Base-by-base conservation (phyloP, 2,797 vertebrate species). In the Acrossocheilus fasciatus region DNA sequence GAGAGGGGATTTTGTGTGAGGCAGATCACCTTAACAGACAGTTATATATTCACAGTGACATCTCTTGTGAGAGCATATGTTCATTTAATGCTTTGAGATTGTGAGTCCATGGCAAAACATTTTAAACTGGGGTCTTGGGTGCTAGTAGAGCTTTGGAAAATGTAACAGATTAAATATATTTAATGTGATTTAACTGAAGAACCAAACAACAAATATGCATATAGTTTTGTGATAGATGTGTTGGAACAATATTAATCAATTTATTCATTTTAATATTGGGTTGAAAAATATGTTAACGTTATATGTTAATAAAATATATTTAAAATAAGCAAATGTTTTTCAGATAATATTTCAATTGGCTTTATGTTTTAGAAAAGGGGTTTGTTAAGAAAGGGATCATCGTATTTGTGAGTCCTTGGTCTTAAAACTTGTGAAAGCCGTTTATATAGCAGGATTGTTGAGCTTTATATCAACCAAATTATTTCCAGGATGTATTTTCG, bases 1-100 rank as follows among this genome's bases (percentile, higher is more conserved):
- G 78, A 15, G 59, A 45, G n/a, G 43, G 4, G 39, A 23, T n/a
- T 45, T 68, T 50, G 8, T 50, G 23, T 15, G 43, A 3, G 30
- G 59, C 41, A 64, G 69, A 83, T 57, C 39, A 36, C 62, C 14
- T 84, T 50, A 84, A 68, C 23, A 47, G 15, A 74, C 57, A 64
- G 41, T 74, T 83, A 74, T 14, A 75, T 50, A 12, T 81, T 81
- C 26, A 23, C 26, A 68, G 26, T 34, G 23, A 14, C 26, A 81
- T 79, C 57, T 79, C 30, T 20, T 36, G 11, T 68, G 11, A 50
- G 18, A 81, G 36, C 26, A 68, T 36, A 50, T 68, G 43, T 23
- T 68, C 3, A 34, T 34, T 34, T 68, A 43, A 64, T 80, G 26
- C 12, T 64, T 20, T 68, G 43, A 68, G 62, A 47, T 66, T 47